Evolutionary conservation across 2,797 vertebrate genomes (phyloP).

Genomic region (Muraenolepis orangiensis): DNA sequence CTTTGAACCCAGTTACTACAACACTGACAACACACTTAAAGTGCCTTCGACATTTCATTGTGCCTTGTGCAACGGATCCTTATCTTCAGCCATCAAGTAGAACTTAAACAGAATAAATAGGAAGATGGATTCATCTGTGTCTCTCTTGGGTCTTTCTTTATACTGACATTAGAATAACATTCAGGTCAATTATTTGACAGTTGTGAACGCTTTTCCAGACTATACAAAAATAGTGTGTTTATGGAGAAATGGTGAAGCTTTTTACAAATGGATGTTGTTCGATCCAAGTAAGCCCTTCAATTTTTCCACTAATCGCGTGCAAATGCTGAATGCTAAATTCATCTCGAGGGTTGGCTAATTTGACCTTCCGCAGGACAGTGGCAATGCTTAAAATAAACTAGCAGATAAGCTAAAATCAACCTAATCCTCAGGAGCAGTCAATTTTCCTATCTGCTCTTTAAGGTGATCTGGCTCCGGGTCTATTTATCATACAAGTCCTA

Average conservation of each 20-base stretch:
- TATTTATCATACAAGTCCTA: conserved; percentile 84
- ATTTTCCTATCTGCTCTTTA: conserved; percentile 58
- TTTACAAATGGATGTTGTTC: not conserved
- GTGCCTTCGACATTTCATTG: not conserved
- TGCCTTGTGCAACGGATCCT: not conserved
- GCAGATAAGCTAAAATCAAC: conserved; percentile 38
- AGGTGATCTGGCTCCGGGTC: conserved; percentile 61
- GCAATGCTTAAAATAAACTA: conserved; percentile 27
- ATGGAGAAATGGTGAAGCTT: not conserved
- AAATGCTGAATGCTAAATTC: conserved; percentile 15
- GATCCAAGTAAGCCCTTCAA: not conserved
- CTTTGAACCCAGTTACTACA: conserved; percentile 2
- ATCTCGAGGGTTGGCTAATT: conserved; percentile 9
- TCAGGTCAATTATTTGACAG: not conserved
- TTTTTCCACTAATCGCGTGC: not conserved
- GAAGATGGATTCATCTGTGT: not conserved
- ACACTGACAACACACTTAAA: conserved; percentile 1
- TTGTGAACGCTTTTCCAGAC: not conserved
- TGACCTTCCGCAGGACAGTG: not conserved
- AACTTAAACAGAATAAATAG: not conserved
- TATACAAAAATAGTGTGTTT: not conserved
- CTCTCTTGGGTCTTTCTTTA: not conserved
- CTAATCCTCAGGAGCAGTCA: conserved; percentile 57
- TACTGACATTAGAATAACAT: not conserved
- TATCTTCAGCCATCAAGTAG: not conserved